phyloP scores from a whole-genome alignment of 2,113 vertebrate species.

The Tichodroma muraria region DNA sequence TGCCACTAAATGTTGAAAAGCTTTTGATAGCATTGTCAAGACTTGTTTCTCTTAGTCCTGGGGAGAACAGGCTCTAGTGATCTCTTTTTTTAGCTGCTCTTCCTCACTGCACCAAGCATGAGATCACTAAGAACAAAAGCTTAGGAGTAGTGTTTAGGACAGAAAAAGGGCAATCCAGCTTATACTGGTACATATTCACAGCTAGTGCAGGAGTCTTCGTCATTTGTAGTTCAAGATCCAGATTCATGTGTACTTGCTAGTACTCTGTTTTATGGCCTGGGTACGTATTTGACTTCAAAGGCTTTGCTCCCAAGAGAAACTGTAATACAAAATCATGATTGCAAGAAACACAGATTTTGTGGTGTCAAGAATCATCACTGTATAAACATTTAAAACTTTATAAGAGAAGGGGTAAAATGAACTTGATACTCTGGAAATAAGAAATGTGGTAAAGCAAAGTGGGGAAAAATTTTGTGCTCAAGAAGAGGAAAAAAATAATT shows the following conservation, averaged over 20 bases:
- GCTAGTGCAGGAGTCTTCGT: not conserved
- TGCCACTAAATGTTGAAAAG: not conserved
- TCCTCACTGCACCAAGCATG: not conserved
- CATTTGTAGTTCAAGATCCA: not conserved
- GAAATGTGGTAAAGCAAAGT: not conserved
- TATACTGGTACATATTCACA: not conserved
- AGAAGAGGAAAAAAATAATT: not conserved
- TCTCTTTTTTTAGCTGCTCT: not conserved
- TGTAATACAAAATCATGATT: not conserved
- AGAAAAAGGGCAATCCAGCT: not conserved
- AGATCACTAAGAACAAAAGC: not conserved
- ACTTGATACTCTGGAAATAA: not conserved
- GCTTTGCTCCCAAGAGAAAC: not conserved
- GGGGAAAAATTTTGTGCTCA: not conserved
- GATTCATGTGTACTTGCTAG: not conserved
- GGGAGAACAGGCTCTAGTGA: not conserved
- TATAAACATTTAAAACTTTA: not conserved
- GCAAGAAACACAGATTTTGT: not conserved
- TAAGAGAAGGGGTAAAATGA: not conserved
- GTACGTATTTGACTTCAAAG: not conserved
- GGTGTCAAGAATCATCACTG: not conserved
- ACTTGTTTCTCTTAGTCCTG: not conserved
- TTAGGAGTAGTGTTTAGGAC: not conserved
- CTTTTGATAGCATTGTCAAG: not conserved
- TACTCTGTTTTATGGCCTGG: not conserved